Conservation (phyloP, 2,797 vertebrate genomes). For the Sciurus vulgaris region DNA sequence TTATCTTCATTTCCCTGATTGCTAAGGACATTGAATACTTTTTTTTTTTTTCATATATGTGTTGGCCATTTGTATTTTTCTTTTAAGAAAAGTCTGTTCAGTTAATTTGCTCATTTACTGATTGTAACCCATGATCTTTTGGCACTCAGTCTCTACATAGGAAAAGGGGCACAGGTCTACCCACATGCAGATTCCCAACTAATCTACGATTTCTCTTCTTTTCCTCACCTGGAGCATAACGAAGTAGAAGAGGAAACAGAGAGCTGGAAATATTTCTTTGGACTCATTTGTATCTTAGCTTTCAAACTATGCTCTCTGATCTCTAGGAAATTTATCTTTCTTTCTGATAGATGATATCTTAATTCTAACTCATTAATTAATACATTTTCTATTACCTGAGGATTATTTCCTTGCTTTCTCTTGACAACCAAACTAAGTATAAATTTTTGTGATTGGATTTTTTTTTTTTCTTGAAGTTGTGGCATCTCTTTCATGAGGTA, state of each 20-base stretch:
- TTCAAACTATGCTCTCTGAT: neutral
- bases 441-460: neutral
- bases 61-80: too few species aligned
- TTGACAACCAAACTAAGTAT: neutral
- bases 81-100: too few species aligned
- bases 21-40: too few species aligned
- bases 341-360: neutral
- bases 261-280: neutral
- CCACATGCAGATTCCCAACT: neutral
- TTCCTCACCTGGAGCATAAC: neutral
- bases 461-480: slow-evolving; percentile 44
- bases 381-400: neutral
- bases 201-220: neutral
- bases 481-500: neutral
- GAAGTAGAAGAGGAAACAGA: neutral
- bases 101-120: too few species aligned
- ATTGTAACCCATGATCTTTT: neutral
- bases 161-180: neutral
- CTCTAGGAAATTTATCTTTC: neutral
- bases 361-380: neutral
- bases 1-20: too few species aligned
- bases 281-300: neutral
- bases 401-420: slow-evolving; percentile 1
- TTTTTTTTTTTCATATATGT: too few species aligned
- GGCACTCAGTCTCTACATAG: neutral